Evolutionary conservation across 1,140 invertebrate genomes (phyloP), one percentile per base, ranked within the genome.

Genomic region (Drosophila tsacasi): DNA sequence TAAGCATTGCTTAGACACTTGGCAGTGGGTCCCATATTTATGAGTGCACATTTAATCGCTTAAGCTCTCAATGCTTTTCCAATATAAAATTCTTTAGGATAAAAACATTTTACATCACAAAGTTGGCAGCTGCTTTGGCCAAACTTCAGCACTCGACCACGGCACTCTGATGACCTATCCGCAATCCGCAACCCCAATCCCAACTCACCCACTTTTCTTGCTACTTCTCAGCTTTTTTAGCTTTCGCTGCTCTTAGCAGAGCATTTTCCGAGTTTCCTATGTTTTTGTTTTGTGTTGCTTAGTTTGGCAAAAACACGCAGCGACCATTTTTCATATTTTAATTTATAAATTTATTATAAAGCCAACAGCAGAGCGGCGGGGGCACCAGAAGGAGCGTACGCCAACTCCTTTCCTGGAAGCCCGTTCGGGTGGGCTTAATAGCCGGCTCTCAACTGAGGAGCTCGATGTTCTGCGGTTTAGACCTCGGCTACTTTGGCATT

Each of bases 291-390:
- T 49, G 23, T 68, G 42, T 75, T 76, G 79, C 83, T 83, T 89
- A 87, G 84, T 87, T 87, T 87, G 80, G 83, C 80, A 83, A 83
- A 87, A 87, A 87, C 83, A 89, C 83, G 84, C 83, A 83, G 84
- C 84, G 84, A 89, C 83, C 84, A 89, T 87, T 87, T 87, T 87
- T 87, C 83, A 87, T 89, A 87, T 87, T 87, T 87, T 89, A 81
- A 87, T 87, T 87, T 87, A 87, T 87, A 87, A 87, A 87, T 87
- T 87, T 87, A 87, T 87, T 87, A 87, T 87, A 87, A 87, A 83
- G 84, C 83, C 72, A 86, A 66, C 52, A 76, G 66, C 75, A 55
- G 61, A 62, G 54, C 42, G 37, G 55, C 42, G 59, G 42, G 47
- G 46, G 46, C 27, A 35, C n/a, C 25, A 57, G 60, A 17, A 50